Evolutionary conservation across 92 coral and sea anemone species (phyloP).

Genomic region (Galaxea fascicularis): DNA sequence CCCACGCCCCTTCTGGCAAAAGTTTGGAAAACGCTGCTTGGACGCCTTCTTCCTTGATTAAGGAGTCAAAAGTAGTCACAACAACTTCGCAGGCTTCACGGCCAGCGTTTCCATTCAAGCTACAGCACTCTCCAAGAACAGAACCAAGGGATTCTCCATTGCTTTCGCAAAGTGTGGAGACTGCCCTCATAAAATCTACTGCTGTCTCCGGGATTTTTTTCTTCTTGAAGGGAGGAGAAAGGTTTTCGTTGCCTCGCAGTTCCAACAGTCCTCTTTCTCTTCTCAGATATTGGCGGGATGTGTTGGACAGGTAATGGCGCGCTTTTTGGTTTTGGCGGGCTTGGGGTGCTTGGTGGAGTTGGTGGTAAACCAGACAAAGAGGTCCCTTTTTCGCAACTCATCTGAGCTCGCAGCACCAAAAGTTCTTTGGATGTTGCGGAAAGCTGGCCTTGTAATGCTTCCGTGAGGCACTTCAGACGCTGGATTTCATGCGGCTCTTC

Average conservation of each 20-base stretch:
- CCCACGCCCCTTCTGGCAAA: neutral
- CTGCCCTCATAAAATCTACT: neutral
- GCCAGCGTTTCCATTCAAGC: neutral
- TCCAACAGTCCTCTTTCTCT: neutral
- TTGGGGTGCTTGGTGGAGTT: conserved; percentile 23
- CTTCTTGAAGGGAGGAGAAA: neutral
- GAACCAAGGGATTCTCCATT: conserved; percentile 1
- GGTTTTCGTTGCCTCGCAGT: neutral
- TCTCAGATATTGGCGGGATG: conserved; percentile 6
- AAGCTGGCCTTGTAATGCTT: neutral
- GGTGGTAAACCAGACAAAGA: neutral
- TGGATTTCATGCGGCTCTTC: neutral
- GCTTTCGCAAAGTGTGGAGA: neutral
- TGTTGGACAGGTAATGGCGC: conserved; percentile 1
- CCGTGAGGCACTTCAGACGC: neutral
- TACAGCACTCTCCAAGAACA: conserved; percentile 10
- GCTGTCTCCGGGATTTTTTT: neutral
- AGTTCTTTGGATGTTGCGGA: neutral
- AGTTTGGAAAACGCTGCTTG: neutral
- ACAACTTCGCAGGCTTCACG: neutral
- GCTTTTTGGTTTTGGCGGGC: conserved; percentile 33
- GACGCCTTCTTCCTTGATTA: conserved; percentile 2
- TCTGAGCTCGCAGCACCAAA: neutral
- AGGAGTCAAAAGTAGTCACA: neutral
- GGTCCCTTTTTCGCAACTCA: neutral